phyloP scores from a whole-genome alignment of 2,113 vertebrate genomes.

The Python bivittatus region DNA sequence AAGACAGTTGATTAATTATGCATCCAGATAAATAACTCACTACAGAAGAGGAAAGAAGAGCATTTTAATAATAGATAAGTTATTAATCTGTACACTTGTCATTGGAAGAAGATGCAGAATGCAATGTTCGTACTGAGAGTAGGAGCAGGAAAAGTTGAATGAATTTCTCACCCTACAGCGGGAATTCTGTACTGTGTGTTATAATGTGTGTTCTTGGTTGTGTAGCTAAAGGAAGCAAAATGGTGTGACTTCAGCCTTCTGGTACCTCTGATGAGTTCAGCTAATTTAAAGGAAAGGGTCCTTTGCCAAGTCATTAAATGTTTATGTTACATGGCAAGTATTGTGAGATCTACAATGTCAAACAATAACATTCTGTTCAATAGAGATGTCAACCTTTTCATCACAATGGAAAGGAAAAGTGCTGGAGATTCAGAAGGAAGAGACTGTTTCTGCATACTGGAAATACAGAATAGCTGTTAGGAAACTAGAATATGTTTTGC shows the following conservation, averaged over 20 bases:
- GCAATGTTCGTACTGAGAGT: not conserved
- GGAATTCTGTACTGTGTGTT: not conserved
- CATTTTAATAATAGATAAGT: constrained; percentile 74
- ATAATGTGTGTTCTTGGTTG: not conserved
- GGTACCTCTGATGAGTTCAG: not conserved
- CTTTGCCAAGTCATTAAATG: not conserved
- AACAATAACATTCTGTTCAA: not conserved
- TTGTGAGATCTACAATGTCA: not conserved
- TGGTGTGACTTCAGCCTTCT: not conserved
- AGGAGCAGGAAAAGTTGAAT: constrained; percentile 10
- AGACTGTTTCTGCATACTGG: not conserved
- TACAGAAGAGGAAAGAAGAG: constrained; percentile 69
- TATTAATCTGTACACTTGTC: constrained; percentile 72
- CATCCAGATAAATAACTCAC: constrained; percentile 70
- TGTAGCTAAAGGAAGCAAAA: not conserved
- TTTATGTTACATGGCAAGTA: not conserved
- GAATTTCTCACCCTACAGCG: not conserved
- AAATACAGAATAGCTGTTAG: not conserved
- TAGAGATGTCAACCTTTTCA: too few relatives aligned
- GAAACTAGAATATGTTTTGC: not conserved
- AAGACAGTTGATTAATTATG: constrained; percentile 77
- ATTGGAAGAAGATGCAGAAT: constrained; percentile 61
- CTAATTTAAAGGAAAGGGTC: not conserved
- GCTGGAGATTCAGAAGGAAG: not conserved
- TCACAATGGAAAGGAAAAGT: not conserved